Evolutionary conservation across 2,888 invertebrate species (phyloP).

Genomic region (Pollenia griseotomentosa): DNA sequence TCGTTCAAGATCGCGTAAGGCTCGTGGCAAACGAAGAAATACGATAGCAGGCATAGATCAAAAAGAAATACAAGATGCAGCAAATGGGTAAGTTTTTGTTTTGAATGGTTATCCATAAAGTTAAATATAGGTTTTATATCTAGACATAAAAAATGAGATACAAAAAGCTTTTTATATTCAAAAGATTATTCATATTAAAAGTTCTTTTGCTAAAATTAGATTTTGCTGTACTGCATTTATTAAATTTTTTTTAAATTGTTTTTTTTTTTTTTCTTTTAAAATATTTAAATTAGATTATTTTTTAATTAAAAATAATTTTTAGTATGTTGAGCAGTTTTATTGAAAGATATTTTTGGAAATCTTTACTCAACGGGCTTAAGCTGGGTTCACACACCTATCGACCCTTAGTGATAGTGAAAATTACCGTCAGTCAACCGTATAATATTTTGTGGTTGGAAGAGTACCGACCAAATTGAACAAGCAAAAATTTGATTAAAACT

Average conservation of each 20-base stretch:
- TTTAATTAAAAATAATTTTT: background rate
- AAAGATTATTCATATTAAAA: background rate
- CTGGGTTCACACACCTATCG: too few relatives aligned
- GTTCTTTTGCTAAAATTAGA: slow-evolving; percentile 20
- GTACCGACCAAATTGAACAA: too few relatives aligned
- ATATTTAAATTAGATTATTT: background rate
- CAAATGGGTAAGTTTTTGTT: slow-evolving; percentile 89
- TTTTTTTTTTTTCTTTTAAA: background rate
- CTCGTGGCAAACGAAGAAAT: slow-evolving; percentile 93
- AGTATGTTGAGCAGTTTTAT: slow-evolving; percentile 1
- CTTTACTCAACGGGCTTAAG: too few relatives aligned
- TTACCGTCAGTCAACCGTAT: too few relatives aligned
- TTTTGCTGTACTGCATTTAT: slow-evolving; percentile 58
- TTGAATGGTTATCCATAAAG: background rate
- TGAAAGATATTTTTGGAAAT: background rate
- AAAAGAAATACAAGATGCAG: slow-evolving; percentile 94
- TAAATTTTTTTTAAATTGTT: slow-evolving; percentile 19
- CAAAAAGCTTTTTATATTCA: slow-evolving; percentile 9
- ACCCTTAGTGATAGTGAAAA: too few relatives aligned
- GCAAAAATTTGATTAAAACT: too few relatives aligned
- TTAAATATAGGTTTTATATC: slow-evolving; percentile 4
- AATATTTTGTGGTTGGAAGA: too few relatives aligned
- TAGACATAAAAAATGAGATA: background rate
- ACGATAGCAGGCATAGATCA: slow-evolving; percentile 96
- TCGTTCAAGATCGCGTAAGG: slow-evolving; percentile 89